phyloP scores from a whole-genome alignment of 2,888 invertebrate genomes.

The Cantharis lateralis region DNA sequence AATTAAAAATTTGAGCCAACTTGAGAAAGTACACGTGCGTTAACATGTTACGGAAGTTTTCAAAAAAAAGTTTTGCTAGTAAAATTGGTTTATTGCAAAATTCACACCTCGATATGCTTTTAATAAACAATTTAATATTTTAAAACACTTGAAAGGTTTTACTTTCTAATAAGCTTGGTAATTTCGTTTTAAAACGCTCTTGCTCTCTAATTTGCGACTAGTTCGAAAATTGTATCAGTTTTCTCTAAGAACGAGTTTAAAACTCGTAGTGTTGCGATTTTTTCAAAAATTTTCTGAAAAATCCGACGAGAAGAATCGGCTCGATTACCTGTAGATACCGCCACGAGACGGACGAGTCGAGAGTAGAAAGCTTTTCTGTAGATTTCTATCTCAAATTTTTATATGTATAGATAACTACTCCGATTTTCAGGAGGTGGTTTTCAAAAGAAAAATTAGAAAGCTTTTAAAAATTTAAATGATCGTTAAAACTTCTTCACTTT shows the following conservation, averaged over 20 bases:
- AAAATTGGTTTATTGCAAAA: neutral
- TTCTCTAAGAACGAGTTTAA: neutral
- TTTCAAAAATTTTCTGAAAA: neutral
- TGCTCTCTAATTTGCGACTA: neutral
- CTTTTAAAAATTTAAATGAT: neutral
- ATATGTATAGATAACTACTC: neutral
- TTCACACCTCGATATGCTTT: neutral
- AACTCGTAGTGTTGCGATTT: neutral
- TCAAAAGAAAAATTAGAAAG: neutral
- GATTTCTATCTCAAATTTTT: neutral
- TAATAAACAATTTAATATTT: neutral
- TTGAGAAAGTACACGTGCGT: conserved; percentile 15
- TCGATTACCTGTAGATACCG: neutral
- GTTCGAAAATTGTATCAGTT: neutral
- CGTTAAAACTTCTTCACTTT: neutral
- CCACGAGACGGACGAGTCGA: neutral
- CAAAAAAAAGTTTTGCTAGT: neutral
- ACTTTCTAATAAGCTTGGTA: neutral
- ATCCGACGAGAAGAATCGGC: neutral
- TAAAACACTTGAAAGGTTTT: neutral
- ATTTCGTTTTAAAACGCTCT: neutral
- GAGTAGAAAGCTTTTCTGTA: neutral
- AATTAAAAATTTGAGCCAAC: conserved; percentile 6
- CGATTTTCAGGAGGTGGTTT: neutral
- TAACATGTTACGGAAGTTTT: neutral